These are phyloP conservation scores for Galleria mellonella DNA, from an alignment of 1,140 invertebrate species.

Conservation along the genomic window DNA sequence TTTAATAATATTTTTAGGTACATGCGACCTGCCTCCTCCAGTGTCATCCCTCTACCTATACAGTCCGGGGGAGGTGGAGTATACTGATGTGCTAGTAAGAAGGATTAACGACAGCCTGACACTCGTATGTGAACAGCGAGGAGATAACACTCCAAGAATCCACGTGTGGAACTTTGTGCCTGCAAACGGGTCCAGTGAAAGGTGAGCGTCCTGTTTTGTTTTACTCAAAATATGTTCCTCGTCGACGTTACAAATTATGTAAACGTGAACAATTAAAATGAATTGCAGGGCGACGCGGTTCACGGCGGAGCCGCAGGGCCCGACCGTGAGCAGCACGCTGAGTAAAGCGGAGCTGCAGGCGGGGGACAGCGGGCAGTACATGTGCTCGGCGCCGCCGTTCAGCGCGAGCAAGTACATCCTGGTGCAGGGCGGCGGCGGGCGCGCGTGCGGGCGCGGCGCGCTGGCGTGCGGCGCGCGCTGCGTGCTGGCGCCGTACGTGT, in stretches of 20 bases:
- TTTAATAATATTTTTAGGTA: not conserved
- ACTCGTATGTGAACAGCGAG: conserved; percentile 42
- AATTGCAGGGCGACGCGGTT: conserved; percentile 25
- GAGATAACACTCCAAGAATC: conserved; percentile 22
- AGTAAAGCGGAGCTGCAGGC: conserved; percentile 22
- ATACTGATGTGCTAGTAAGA: conserved; percentile 48
- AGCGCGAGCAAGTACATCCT: conserved; percentile 53
- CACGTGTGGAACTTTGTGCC: conserved; percentile 55
- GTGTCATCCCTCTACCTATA: conserved; percentile 33
- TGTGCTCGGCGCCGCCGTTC: conserved; percentile 53
- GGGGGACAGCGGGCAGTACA: conserved; percentile 50
- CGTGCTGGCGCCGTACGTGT: conserved; percentile 49
- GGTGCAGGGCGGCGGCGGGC: conserved; percentile 32
- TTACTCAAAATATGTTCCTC: not conserved
- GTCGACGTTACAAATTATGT: too few species aligned
- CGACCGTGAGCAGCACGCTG: conserved; percentile 22
- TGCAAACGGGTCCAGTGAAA: conserved; percentile 26
- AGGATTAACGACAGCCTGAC: conserved; percentile 43
- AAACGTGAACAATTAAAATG: too few species aligned
- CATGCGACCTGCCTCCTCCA: conserved; percentile 7
- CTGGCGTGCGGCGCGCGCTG: conserved; percentile 47
- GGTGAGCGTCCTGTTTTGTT: conserved; percentile 16
- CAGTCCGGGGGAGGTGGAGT: conserved; percentile 44
- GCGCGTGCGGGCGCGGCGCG: conserved; percentile 42
- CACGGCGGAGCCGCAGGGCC: conserved; percentile 19